Percentiles rank a stretch among this genome's conserved stretches.
Evolutionary conservation across 2,888 invertebrate species (phyloP).

Genomic region (Aspidapion aeneum): DNA sequence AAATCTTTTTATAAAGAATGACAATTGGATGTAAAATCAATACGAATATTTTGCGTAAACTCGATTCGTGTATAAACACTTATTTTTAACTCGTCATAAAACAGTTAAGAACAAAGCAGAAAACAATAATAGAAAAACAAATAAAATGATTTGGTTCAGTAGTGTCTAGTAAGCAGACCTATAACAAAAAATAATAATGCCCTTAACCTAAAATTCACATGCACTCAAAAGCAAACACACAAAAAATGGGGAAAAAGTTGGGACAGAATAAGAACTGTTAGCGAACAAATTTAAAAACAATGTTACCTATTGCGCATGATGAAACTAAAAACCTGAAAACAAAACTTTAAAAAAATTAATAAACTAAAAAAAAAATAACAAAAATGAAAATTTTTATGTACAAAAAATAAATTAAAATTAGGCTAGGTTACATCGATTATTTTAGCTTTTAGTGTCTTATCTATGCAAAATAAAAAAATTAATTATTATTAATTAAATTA

Average conservation of each 20-base stretch:
- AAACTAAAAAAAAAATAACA: constrained; percentile 2
- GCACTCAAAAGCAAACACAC: constrained; percentile 48
- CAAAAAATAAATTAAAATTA: no score
- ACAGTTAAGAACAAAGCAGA: no score
- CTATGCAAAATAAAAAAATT: no score
- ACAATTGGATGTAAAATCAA: no score
- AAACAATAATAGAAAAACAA: neutral
- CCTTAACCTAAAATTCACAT: constrained; percentile 41
- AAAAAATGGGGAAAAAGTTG: constrained; percentile 28
- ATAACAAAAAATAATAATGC: constrained; percentile 26
- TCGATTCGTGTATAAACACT: no score
- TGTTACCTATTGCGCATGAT: constrained; percentile 35
- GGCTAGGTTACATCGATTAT: no score
- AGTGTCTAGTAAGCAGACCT: constrained; percentile 31
- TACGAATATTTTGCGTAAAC: no score
- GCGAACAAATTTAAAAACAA: constrained; percentile 36
- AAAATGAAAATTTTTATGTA: constrained; percentile 16
- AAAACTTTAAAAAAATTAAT: constrained; percentile 17
- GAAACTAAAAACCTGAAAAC: constrained; percentile 23
- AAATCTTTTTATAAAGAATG: no score
- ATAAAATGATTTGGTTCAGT: constrained; percentile 24
- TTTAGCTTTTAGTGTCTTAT: no score
- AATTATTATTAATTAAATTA: no score
- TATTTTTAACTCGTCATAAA: no score
- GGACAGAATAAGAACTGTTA: constrained; percentile 34